Conservation (phyloP, 2,888 invertebrate genomes). For the Yponomeuta sedellus region DNA sequence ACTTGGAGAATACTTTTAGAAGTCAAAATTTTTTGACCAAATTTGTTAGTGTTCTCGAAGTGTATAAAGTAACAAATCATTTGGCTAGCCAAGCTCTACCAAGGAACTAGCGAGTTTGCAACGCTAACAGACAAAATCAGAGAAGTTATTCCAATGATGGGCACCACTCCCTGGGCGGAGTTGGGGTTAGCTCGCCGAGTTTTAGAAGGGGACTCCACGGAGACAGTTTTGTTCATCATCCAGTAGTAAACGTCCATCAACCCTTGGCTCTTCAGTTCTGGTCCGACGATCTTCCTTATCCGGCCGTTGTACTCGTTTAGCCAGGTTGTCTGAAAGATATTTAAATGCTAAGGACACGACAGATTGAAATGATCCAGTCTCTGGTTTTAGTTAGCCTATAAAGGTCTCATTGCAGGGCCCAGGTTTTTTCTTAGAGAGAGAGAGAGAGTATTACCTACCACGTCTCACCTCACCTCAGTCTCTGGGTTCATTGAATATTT, state of each 20-base stretch:
- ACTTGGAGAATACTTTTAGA: too few relatives aligned
- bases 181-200: not conserved
- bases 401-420: too few relatives aligned
- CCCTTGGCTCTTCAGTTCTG: conserved; percentile 82
- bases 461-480: too few relatives aligned
- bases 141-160: not conserved
- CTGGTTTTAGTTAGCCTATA: too few relatives aligned
- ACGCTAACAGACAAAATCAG: not conserved
- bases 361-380: too few relatives aligned
- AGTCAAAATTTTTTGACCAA: too few relatives aligned
- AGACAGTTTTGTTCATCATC: conserved; percentile 89
- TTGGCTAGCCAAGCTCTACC: not conserved
- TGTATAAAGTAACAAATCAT: too few relatives aligned
- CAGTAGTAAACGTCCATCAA: conserved; percentile 85
- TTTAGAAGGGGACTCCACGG: conserved; percentile 50
- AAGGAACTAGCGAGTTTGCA: not conserved
- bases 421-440: too few relatives aligned
- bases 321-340: conserved; percentile 80
- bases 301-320: conserved; percentile 86
- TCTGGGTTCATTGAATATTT: too few relatives aligned
- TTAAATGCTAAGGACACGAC: not conserved
- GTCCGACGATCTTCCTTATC: conserved; percentile 83
- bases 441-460: too few relatives aligned
- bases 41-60: too few relatives aligned
- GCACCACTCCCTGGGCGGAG: not conserved